phyloP scores from a whole-genome alignment of 2,888 invertebrate genomes.

The Hoplodrina ambigua region DNA sequence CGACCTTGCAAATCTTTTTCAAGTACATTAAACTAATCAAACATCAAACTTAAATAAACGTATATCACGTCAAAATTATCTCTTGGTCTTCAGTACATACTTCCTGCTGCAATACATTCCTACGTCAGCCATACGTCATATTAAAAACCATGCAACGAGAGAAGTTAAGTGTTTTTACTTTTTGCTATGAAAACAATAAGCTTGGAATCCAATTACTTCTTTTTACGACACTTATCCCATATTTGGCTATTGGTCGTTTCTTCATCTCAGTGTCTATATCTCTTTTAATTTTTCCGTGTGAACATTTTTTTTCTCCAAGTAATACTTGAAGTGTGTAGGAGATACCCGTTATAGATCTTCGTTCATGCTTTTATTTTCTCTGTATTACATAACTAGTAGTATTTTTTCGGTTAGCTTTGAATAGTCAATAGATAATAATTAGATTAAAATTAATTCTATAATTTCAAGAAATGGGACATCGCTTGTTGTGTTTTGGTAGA shows the following conservation, averaged over 20 bases:
- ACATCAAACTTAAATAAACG: not conserved
- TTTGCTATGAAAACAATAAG: conserved; percentile 56
- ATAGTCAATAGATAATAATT: no score
- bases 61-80: not conserved
- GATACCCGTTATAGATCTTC: not conserved
- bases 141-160: conserved; percentile 36
- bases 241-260: conserved; percentile 42
- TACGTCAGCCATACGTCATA: conserved; percentile 15
- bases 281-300: conserved; percentile 38
- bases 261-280: conserved; percentile 11
- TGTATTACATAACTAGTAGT: not conserved
- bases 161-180: conserved; percentile 36
- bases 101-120: not conserved
- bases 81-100: not conserved
- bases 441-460: not conserved
- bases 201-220: conserved; percentile 45
- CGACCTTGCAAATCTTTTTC: not conserved
- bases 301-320: conserved; percentile 2
- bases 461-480: no score
- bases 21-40: not conserved
- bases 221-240: conserved; percentile 52
- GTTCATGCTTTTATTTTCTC: not conserved
- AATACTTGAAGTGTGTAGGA: not conserved
- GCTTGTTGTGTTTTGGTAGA: no score
- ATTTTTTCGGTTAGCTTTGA: no score